phyloP scores from a whole-genome alignment of 2,113 vertebrate species.

The Tor tambroides region DNA sequence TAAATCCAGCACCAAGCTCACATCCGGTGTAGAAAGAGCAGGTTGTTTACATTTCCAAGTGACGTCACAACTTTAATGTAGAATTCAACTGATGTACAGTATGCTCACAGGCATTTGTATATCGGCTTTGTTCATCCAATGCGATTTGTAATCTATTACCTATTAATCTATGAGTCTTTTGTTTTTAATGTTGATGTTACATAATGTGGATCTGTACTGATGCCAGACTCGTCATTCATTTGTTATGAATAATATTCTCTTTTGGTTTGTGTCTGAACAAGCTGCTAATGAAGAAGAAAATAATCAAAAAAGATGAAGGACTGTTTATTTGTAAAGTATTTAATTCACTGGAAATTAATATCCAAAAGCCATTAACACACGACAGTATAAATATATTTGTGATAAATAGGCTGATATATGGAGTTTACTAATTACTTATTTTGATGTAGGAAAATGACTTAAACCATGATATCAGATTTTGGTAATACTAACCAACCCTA shows the following conservation, averaged over 20 bases:
- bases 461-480: background rate
- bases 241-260: background rate
- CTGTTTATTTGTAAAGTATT: background rate
- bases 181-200: background rate
- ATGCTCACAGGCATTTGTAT: background rate
- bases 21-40: background rate
- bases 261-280: background rate
- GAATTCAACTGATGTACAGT: background rate
- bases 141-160: background rate
- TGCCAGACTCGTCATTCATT: background rate
- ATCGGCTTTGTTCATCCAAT: background rate
- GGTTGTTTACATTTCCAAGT: background rate
- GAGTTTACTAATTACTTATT: too few species aligned
- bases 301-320: background rate
- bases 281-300: background rate
- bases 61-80: background rate
- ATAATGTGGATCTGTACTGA: background rate
- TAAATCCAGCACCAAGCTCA: background rate
- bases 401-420: too few species aligned
- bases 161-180: background rate
- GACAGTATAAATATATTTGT: background rate
- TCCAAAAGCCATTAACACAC: background rate
- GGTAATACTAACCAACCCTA: background rate
- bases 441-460: background rate
- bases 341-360: background rate